These are phyloP conservation scores for Bos indicus DNA, from an alignment of 2,113 vertebrate genomes.

Conservation along the genomic window DNA sequence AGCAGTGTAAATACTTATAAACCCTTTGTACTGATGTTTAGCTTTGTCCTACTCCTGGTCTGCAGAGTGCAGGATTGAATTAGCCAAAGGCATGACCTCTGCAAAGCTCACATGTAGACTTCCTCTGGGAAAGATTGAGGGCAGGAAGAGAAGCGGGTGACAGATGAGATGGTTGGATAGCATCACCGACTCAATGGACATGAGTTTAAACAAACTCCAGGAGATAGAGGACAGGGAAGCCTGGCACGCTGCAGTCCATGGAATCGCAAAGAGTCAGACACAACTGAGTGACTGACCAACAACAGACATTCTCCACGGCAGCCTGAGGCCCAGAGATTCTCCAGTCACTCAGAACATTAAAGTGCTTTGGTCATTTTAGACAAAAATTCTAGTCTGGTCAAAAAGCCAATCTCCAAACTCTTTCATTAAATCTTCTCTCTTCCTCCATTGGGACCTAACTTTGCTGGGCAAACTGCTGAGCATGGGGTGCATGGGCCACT, in stretches of 20 bases:
- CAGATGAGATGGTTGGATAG: neutral
- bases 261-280: neutral
- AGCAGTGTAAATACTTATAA: neutral
- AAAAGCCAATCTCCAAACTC: neutral
- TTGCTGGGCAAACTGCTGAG: neutral
- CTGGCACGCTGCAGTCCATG: neutral
- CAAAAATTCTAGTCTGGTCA: neutral
- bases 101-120: neutral
- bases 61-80: neutral
- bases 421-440: neutral
- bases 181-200: neutral
- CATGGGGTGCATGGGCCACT: fast-evolving
- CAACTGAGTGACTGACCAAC: neutral
- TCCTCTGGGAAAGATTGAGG: neutral
- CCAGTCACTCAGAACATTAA: neutral
- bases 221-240: neutral
- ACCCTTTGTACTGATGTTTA: neutral
- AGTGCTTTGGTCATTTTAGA: neutral
- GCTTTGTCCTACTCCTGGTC: neutral
- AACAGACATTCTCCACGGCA: neutral
- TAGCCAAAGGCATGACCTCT: neutral
- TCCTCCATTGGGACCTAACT: neutral
- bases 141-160: neutral
- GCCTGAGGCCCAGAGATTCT: neutral
- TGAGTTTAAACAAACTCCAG: neutral